Base-by-base conservation (phyloP, 2,113 vertebrate species). In the Onychostruthus taczanowskii region DNA sequence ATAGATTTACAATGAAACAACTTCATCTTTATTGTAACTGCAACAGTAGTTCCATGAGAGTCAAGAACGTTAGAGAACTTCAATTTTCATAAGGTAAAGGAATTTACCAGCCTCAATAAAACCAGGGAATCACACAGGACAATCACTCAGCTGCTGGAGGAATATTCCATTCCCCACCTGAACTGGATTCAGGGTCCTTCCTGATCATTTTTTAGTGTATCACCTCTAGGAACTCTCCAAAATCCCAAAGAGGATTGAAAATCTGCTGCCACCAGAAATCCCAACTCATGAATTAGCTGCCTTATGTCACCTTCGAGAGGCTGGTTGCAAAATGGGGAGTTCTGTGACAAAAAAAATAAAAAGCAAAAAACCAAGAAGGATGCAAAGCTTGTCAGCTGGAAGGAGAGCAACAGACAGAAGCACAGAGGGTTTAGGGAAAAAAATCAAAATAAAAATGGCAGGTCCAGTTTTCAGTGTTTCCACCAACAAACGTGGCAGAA, bases 1-100 rank as follows among this genome's bases (percentile, higher is more conserved):
- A 72, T 80, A 96, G 90, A 95, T 95, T 95, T 97, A 93, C 50
- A 94, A 92, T 96, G 90, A 96, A 97, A 97, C 92, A 97, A 94
- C 64, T 93, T 70, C 88, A 93, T 95, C 88, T 97, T 96, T 95
- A 96, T 91, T 95, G 59, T 67, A 97, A 84, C 33, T 73, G 94
- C 82, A 93, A 84, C 93, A 94, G 90, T 75, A 94, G 83, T 93
- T 96, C 94, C 87, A 78, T 78, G 68, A 95, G 66, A 94, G 96
- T 87, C 84, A 94, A 97, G 96, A 93, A 76, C 7, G 80, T 82
- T 62, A 86, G 88, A 91, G 83, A 95, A 96, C 80, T 93, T 87
- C 7, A 22, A 61, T 79, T 86, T 95, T 91, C 91, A 89, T 63
- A 73, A 90, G 94, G 88, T 64, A 87, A 96, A 94, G 91, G 83